Percentiles rank a stretch among this genome's conserved stretches.
These are phyloP conservation scores for Hanleya hanleyi DNA, from an alignment of 2,888 invertebrate genomes.

Conservation along the genomic window DNA sequence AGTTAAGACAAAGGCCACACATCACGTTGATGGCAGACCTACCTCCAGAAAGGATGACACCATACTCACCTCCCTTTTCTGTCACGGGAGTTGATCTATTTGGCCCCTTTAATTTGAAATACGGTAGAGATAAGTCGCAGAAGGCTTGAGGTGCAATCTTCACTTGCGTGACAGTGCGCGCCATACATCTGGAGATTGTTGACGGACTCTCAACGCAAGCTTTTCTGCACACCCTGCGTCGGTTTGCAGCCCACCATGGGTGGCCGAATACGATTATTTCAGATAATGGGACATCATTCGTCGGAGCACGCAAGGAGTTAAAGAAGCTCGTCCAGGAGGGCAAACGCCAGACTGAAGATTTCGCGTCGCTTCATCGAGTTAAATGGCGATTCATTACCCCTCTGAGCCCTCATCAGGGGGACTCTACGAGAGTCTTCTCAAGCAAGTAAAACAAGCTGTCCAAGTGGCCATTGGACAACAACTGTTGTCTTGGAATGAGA, in stretches of 20 bases:
- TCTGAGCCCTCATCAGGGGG: no score
- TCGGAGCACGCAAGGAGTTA: slow-evolving; percentile 3
- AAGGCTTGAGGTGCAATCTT: slow-evolving; percentile 24
- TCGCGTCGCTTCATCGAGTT: slow-evolving; percentile 9
- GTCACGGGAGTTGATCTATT: slow-evolving; percentile 19
- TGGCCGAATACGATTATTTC: slow-evolving; percentile 21
- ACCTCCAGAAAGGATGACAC: not conserved
- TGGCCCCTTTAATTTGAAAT: slow-evolving; percentile 14
- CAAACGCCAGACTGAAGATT: slow-evolving; percentile 1
- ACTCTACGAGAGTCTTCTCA: no score
- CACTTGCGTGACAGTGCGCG: slow-evolving; percentile 17
- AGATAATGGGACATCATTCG: slow-evolving; percentile 12
- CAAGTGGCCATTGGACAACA: no score
- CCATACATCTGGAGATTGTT: slow-evolving; percentile 26
- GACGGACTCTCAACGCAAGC: slow-evolving; percentile 19
- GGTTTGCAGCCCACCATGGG: slow-evolving; percentile 17
- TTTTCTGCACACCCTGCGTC: slow-evolving; percentile 20
- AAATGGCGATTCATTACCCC: slow-evolving; percentile 17
- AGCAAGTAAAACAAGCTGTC: no score
- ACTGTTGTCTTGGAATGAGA: no score
- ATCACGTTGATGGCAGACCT: slow-evolving; percentile 13
- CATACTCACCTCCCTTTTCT: slow-evolving; percentile 8
- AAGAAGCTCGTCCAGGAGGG: slow-evolving; percentile 15
- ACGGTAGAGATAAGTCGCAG: not conserved
- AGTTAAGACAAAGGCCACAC: not conserved